Evolutionary conservation across 2,888 invertebrate genomes (phyloP).

Genomic region (Hyles lineata): DNA sequence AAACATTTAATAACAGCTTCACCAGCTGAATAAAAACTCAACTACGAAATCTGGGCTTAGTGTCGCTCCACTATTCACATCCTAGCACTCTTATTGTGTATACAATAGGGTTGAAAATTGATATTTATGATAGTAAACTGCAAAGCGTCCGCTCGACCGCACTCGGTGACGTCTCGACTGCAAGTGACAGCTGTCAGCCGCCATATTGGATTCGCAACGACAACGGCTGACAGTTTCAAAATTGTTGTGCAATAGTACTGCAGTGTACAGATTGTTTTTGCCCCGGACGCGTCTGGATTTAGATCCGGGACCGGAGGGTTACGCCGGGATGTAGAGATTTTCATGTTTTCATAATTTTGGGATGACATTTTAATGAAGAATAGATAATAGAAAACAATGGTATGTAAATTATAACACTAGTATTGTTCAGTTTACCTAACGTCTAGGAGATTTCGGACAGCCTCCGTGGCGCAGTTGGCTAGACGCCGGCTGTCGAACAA

Average conservation of each 20-base stretch:
- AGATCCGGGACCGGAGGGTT: neutral
- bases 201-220: constrained; percentile 58
- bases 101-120: constrained; percentile 34
- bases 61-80: no score
- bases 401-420: no score
- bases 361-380: neutral
- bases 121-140: constrained; percentile 34
- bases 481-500: no score
- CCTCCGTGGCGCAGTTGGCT: no score
- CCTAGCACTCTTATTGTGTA: constrained; percentile 27
- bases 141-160: constrained; percentile 41
- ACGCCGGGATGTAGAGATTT: neutral
- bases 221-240: constrained; percentile 37
- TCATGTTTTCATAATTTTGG: neutral
- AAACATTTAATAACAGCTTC: neutral
- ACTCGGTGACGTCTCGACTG: constrained; percentile 49
- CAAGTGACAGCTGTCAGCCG: constrained; percentile 59
- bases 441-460: no score
- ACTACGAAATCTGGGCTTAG: neutral
- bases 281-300: neutral
- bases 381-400: neutral
- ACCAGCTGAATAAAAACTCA: neutral
- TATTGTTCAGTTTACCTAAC: no score
- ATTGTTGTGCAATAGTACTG: constrained; percentile 26
- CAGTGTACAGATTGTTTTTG: constrained; percentile 4